A percentile compares a stretch with the other conserved stretches of the same genome.
Evolutionary conservation across 2,797 vertebrate species (phyloP).

Genomic region (Arnoldichthys spilopterus): DNA sequence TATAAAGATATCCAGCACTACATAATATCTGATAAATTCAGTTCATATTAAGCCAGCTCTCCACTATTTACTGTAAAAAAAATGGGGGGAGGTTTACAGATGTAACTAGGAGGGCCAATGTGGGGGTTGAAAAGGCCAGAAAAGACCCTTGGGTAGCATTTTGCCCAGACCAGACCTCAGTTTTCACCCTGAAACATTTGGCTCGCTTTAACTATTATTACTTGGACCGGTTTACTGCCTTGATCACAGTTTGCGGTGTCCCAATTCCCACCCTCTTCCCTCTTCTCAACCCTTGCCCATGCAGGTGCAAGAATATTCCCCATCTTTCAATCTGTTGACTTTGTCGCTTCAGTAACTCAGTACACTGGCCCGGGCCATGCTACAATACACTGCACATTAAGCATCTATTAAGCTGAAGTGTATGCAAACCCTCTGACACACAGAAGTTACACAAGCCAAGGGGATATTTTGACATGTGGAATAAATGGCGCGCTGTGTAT

Average conservation of each 20-base stretch:
- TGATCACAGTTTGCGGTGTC: conserved; percentile 26
- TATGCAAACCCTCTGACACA: conserved; percentile 52
- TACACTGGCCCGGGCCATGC: conserved; percentile 62
- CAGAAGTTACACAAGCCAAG: conserved; percentile 39
- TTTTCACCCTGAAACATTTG: conserved; percentile 5
- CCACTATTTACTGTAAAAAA: too few species aligned
- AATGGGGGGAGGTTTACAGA: too few species aligned
- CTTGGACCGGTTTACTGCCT: conserved; percentile 14
- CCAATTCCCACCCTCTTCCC: conserved; percentile 45
- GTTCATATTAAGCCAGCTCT: too few species aligned
- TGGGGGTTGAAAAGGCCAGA: not conserved
- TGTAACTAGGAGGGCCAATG: not conserved
- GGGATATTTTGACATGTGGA: conserved; percentile 76
- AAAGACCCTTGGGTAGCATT: not conserved
- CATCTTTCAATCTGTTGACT: conserved; percentile 69
- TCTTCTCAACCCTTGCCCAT: conserved; percentile 48
- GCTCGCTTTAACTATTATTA: conserved; percentile 15
- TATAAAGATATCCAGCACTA: too few species aligned
- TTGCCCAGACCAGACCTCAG: not conserved
- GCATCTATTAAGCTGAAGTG: conserved; percentile 66
- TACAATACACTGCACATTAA: conserved; percentile 72
- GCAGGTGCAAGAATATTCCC: conserved; percentile 75
- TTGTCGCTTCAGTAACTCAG: conserved; percentile 69
- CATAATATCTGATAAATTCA: too few species aligned
- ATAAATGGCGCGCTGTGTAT: conserved; percentile 76